Percentiles rank a stretch among this genome's conserved stretches.
These are phyloP conservation scores for Diloba caeruleocephala DNA, from an alignment of 2,888 invertebrate species.

Conservation along the genomic window DNA sequence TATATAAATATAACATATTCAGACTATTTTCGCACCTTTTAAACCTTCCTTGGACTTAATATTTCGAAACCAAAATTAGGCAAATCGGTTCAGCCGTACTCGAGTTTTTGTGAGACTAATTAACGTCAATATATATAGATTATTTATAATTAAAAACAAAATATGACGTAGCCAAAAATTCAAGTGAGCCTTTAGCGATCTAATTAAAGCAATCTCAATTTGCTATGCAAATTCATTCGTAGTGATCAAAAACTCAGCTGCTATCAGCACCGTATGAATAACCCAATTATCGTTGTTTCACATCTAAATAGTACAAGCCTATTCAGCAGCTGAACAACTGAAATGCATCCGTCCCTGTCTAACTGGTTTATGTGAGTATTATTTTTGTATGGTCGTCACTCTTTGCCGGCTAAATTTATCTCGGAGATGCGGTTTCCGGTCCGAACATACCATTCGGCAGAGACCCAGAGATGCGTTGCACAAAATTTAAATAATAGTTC, in stretches of 20 bases:
- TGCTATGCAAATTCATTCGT: conserved; percentile 23
- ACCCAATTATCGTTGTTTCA: conserved; percentile 66
- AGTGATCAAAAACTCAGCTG: conserved; percentile 46
- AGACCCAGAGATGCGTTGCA: conserved; percentile 65
- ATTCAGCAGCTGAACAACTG: conserved; percentile 53
- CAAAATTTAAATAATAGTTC: conserved; percentile 67
- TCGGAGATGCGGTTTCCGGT: conserved; percentile 82
- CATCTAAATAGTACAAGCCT: conserved; percentile 61
- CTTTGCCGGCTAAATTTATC: conserved; percentile 81
- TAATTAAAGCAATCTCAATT: conserved; percentile 22
- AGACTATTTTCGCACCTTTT: too few relatives aligned
- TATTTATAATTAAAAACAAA: too few relatives aligned
- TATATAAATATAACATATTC: too few relatives aligned
- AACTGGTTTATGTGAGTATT: conserved; percentile 47
- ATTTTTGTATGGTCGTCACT: conserved; percentile 69
- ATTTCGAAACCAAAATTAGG: too few relatives aligned
- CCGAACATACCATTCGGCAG: conserved; percentile 64
- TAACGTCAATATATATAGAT: too few relatives aligned
- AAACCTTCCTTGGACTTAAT: too few relatives aligned
- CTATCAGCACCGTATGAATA: conserved; percentile 56
- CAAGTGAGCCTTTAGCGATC: neutral
- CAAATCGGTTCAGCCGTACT: too few relatives aligned
- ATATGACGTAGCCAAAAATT: too few relatives aligned
- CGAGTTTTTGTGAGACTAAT: too few relatives aligned
- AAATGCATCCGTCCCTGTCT: conserved; percentile 60